These are phyloP conservation scores for Hippocampus abdominalis DNA, from an alignment of 2,113 vertebrate species.

Conservation along the genomic window DNA sequence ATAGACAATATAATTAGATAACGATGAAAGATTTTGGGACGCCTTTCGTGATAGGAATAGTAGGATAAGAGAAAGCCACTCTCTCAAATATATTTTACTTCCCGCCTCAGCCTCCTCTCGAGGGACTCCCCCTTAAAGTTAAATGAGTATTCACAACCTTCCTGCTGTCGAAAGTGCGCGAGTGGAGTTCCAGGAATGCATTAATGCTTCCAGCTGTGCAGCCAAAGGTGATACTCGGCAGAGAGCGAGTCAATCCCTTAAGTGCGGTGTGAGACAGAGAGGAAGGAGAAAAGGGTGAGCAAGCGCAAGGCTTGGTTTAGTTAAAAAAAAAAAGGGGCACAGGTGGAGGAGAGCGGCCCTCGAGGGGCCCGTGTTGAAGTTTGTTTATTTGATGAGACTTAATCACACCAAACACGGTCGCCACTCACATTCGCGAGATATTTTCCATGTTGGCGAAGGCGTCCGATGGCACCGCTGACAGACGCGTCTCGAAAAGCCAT, in stretches of 20 bases:
- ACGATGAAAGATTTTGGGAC: too few relatives aligned
- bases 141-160: conserved; percentile 32
- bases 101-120: conserved; percentile 14
- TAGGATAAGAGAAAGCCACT: not conserved
- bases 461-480: conserved; percentile 76
- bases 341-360: conserved; percentile 32
- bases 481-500: conserved; percentile 85
- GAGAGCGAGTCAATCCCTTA: conserved; percentile 44
- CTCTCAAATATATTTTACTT: conserved; percentile 51
- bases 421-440: conserved; percentile 93
- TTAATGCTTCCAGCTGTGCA: conserved; percentile 53
- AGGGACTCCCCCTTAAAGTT: conserved; percentile 20
- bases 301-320: conserved; percentile 1
- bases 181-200: conserved; percentile 54
- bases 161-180: conserved; percentile 45
- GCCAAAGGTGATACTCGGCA: conserved; percentile 49
- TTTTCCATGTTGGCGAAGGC: conserved; percentile 86
- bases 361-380: conserved; percentile 1
- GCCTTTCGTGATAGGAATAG: not conserved
- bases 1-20: not conserved
- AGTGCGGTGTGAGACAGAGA: conserved; percentile 30
- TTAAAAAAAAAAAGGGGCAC: conserved; percentile 23
- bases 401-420: not conserved
- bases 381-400: not conserved
- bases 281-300: conserved; percentile 6